Base-by-base conservation (phyloP, 2,888 invertebrate genomes). In the Tupiocoris notatus region DNA sequence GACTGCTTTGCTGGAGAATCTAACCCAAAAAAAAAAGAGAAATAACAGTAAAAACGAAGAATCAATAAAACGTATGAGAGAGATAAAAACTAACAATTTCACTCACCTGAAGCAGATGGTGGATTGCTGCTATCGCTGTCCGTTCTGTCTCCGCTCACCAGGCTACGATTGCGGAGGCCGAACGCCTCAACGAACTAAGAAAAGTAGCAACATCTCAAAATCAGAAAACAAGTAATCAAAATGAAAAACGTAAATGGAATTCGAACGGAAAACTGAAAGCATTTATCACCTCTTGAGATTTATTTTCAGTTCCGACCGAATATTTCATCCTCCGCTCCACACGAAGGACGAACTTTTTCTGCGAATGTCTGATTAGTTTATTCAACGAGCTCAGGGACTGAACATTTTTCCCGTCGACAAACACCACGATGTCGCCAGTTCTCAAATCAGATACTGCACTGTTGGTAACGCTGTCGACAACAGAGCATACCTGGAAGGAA, bases 381-480 rank as follows among this genome's bases (percentile, higher is more conserved):
- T 87, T 87, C 24, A 91, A 92, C 84, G 95, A 94, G 75, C 92
- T 91, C 77, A 93, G 90, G 74, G 90, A 91, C 39, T 88, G 88
- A 0, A 95, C 89, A 54, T 88, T 88, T 79, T 91, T 92, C 71
- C 93, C 92, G 82, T 94, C 93, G 1, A 96, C 91, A 1, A 92
- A 90, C 9, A 93, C 84, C 0, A 95, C 86, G 6, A 92, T 87
- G 82, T 95, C 95, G 22, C 91, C 92, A 54, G 89, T 85, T 65
- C 88, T 86, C 80, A 94, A 85, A 79, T 93, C 92, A 81, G 89
- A 90, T 0, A 94, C 94, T 0, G 93, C 91, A 63, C 93, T 92
- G 83, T 92, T 91, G 0, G 90, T 88, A n/a, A 96, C 91, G 6
- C 88, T 88, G 80, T 92, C 92, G 1, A 93, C 89, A 58, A 90